These are phyloP conservation scores for Diorhabda elongata DNA, from an alignment of 1,140 invertebrate genomes.

Conservation along the genomic window DNA sequence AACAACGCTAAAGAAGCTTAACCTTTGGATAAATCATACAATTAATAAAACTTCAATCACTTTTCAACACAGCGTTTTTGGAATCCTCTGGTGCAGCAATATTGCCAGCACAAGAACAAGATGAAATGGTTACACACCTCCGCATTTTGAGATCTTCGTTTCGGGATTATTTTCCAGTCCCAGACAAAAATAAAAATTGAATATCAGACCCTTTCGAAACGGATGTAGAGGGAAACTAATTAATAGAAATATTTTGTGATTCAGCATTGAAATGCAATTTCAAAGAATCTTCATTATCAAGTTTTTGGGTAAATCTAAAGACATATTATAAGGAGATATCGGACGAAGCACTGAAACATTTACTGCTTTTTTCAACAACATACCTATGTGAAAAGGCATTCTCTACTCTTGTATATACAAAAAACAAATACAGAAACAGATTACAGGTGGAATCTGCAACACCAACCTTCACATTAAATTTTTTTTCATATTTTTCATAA, in stretches of 20 bases:
- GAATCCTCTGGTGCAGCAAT: no score
- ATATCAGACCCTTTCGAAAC: no score
- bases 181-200: no score
- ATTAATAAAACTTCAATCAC: no score
- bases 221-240: not conserved
- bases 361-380: conserved; percentile 2
- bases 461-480: not conserved
- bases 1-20: no score
- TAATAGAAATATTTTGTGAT: not conserved
- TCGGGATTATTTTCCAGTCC: no score
- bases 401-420: not conserved
- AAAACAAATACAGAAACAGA: conserved; percentile 6
- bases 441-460: not conserved
- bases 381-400: conserved; percentile 4
- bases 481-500: not conserved
- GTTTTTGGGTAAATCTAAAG: not conserved
- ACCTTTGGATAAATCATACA: no score
- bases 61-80: no score
- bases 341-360: not conserved
- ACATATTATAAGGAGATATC: not conserved
- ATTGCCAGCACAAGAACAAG: no score
- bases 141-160: no score
- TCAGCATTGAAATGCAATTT: not conserved
- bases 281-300: not conserved
- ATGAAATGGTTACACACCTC: no score